Base-by-base conservation (phyloP, 2,797 vertebrate species). In the Enteromius unitaeniatus region DNA sequence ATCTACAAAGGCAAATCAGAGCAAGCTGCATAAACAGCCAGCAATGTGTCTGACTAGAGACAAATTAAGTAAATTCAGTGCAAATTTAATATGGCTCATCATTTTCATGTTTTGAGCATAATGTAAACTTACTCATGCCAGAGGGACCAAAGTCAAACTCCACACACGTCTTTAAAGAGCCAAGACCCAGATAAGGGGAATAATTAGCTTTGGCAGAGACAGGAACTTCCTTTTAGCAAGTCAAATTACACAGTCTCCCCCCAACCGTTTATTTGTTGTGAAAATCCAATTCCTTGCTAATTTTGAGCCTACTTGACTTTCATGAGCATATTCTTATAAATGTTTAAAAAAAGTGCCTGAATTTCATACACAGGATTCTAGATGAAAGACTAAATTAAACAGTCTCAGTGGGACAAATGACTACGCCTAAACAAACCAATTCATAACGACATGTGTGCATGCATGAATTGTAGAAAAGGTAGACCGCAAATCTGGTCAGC, bases 181-280 rank as follows among this genome's bases (percentile, higher is more conserved):
- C 26, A 80, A 83, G 84, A 74, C 53, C 64, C 75, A 80, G 78
- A 87, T 82, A 81, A 84, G 75, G 69, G 84, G 55, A 87, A 85
- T 86, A 86, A 86, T 88, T 78, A 88, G 75, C 73, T 84, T 68
- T 69, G 69, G 79, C 62, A 73, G 72, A 89, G 79, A 86, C 49
- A 81, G 82, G 85, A 86, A 79, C 83, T 87, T 83, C 79, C 51
- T 86, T 78, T 87, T 84, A 87, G 87, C 81, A 86, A 88, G 86
- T 88, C 82, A 85, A 87, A 88, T 87, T 86, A 83, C 76, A 78
- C 60, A 75, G 67, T 77, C 60, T 26, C 75, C 55, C 84, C 58
- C 78, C 64, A 40, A 77, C 19, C 40, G 28, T 86, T 88, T 86
- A 87, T 87, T 82, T 86, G 85, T 86, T 83, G 69, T 83, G 79